Conservation (phyloP, 2,888 invertebrate species). For the Baccha elongata region DNA sequence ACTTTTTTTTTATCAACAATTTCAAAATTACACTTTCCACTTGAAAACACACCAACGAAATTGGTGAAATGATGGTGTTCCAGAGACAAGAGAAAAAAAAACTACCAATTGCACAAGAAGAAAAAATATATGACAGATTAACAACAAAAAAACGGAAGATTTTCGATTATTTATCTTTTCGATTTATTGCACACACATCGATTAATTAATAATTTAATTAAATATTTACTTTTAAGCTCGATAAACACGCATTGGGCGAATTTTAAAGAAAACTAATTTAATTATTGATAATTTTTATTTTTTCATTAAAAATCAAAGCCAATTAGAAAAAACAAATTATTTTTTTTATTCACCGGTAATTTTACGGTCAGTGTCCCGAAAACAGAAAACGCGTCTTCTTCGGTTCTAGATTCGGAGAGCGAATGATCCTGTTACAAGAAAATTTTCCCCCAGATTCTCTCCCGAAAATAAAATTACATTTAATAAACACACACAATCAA, state of each 20-base stretch:
- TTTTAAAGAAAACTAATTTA: conserved; percentile 13
- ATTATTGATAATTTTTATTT: too few relatives aligned
- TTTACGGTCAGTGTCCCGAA: conserved; percentile 69
- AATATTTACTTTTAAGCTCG: conserved; percentile 1
- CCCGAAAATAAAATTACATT: conserved; percentile 14
- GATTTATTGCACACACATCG: conserved; percentile 26
- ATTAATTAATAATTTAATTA: conserved; percentile 2
- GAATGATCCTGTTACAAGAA: conserved; percentile 70
- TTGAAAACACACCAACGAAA: not conserved
- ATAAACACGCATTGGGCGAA: conserved; percentile 29
- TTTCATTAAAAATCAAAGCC: conserved; percentile 21
- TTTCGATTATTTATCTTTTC: conserved; percentile 20
- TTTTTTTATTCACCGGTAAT: conserved; percentile 56
- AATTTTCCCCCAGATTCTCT: conserved; percentile 51
- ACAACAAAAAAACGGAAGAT: conserved; percentile 22
- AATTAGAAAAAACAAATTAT: conserved; percentile 17
- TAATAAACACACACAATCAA: not conserved
- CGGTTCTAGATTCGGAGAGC: conserved; percentile 61
- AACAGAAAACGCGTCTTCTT: conserved; percentile 52
- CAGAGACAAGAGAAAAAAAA: not conserved
- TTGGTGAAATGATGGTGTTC: not conserved
- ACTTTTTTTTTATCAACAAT: not conserved
- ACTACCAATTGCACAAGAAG: not conserved
- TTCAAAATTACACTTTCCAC: conserved; percentile 11
- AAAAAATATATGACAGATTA: conserved; percentile 1